Conservation (phyloP, 2,888 invertebrate genomes). For the Rapana venosa region DNA sequence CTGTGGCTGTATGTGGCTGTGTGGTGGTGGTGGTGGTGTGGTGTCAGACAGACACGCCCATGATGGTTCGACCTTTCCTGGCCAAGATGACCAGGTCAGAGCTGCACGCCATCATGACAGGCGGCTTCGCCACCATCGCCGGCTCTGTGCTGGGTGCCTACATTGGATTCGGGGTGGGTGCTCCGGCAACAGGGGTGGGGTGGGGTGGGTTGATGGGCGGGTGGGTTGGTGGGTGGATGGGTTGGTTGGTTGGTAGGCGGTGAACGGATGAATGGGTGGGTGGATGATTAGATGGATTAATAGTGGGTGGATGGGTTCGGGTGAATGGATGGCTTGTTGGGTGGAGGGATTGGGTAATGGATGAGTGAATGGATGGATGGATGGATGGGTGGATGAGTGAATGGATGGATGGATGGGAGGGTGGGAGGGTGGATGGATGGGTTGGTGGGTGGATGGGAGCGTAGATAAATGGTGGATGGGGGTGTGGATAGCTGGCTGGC, state of each 20-base stretch:
- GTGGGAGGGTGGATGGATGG: too few relatives aligned
- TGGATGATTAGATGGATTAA: not conserved
- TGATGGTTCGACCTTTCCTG: constrained; percentile 92
- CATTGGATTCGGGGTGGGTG: constrained; percentile 89
- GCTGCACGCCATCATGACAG: constrained; percentile 94
- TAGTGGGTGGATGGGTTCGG: not conserved
- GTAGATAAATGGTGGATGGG: too few relatives aligned
- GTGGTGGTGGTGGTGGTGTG: not conserved
- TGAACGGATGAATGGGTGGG: not conserved
- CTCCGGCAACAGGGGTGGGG: not conserved
- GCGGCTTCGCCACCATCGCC: constrained; percentile 96
- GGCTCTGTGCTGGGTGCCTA: constrained; percentile 94
- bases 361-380: too few relatives aligned
- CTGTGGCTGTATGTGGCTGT: too few relatives aligned
- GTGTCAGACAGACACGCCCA: constrained; percentile 90
- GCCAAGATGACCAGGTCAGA: constrained; percentile 92
- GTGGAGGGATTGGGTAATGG: too few relatives aligned
- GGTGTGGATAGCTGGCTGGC: too few relatives aligned
- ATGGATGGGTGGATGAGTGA: too few relatives aligned
- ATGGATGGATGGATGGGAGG: too few relatives aligned
- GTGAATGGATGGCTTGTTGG: too few relatives aligned
- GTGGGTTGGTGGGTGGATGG: not conserved
- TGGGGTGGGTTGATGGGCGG: not conserved
- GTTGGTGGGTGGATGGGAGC: too few relatives aligned
- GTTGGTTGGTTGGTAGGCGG: not conserved